Evolutionary conservation across 92 coral and sea anemone genomes (phyloP).

Genomic region (Zoanthus solanderi): DNA sequence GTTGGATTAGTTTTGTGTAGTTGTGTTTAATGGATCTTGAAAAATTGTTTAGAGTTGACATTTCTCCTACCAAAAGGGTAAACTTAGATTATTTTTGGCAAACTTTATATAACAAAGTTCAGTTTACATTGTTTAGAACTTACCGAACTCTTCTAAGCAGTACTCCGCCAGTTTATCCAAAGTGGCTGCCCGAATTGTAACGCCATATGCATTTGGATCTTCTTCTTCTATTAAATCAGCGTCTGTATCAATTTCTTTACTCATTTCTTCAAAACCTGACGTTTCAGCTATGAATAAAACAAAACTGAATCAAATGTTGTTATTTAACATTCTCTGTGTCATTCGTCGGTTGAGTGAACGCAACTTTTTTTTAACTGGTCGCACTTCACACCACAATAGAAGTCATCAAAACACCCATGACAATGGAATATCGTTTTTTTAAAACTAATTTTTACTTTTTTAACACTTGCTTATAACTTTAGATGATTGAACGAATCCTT

Average conservation of each 20-base stretch:
- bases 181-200: conserved; percentile 74
- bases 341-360: neutral
- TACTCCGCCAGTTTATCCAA: conserved; percentile 89
- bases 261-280: conserved; percentile 40
- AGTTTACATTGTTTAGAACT: conserved; percentile 19
- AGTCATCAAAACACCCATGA: conserved; percentile 2
- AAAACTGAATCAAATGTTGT: conserved; percentile 30
- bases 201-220: conserved; percentile 55
- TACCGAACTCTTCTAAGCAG: conserved; percentile 91
- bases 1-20: too few relatives aligned
- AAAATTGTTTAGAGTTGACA: neutral
- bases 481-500: conserved; percentile 17
- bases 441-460: neutral
- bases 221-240: conserved; percentile 70
- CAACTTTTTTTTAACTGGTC: conserved; percentile 1
- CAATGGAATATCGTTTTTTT: neutral
- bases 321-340: neutral
- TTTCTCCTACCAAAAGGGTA: neutral
- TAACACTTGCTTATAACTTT: conserved; percentile 31
- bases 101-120: neutral
- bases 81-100: neutral
- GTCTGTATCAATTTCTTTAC: conserved; percentile 37
- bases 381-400: conserved; percentile 26
- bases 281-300: conserved; percentile 38
- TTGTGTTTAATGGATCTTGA: too few relatives aligned